Conservation (phyloP, 2,113 vertebrate species). For the Pluvialis apricaria region DNA sequence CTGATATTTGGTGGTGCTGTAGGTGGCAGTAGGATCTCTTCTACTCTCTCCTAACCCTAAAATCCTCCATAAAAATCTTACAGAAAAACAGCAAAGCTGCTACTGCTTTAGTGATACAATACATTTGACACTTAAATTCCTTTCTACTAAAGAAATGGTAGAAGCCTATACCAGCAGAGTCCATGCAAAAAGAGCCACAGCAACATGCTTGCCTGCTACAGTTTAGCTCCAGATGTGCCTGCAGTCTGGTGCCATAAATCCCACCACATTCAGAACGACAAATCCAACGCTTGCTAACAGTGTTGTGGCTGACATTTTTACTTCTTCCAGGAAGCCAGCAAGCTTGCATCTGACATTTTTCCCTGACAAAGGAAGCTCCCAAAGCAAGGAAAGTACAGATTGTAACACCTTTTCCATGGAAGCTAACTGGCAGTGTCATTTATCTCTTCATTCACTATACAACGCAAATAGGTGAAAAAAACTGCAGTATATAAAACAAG, state of each 20-base stretch:
- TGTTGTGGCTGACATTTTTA: not conserved
- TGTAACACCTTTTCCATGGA: not conserved
- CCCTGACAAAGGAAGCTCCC: not conserved
- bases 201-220: not conserved
- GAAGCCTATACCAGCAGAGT: not conserved
- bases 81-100: not conserved
- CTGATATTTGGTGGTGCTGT: not conserved
- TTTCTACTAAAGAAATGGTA: not conserved
- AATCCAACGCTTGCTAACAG: not conserved
- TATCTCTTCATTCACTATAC: not conserved
- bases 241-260: not conserved
- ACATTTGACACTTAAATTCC: not conserved
- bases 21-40: slow-evolving; percentile 8
- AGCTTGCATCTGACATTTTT: not conserved
- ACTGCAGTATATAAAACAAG: not conserved
- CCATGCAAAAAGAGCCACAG: not conserved
- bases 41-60: not conserved
- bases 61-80: not conserved
- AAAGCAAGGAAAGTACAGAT: not conserved
- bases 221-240: not conserved
- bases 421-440: not conserved
- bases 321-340: not conserved
- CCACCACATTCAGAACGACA: not conserved
- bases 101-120: not conserved
- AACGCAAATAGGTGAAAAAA: not conserved